phyloP scores from a whole-genome alignment of 1,140 invertebrate species.

The Meloidogyne floridensis region DNA sequence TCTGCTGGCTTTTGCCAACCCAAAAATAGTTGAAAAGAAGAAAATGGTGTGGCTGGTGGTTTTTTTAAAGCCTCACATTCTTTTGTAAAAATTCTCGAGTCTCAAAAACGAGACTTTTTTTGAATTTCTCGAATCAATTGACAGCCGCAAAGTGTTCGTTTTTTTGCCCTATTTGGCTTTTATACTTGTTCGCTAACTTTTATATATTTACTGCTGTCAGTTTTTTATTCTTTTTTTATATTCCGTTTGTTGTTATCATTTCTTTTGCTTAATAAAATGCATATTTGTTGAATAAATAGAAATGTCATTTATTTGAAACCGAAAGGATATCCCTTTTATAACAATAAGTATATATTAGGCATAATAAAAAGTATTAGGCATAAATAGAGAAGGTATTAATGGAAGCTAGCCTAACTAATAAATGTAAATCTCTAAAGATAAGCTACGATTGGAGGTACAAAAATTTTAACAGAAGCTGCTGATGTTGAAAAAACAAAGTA shows the following conservation, averaged over 20 bases:
- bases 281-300: background rate
- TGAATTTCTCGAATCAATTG: background rate
- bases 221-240: background rate
- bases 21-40: background rate
- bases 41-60: no score
- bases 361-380: no score
- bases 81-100: background rate
- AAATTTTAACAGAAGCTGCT: no score
- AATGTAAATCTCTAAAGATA: background rate
- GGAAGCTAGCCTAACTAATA: background rate
- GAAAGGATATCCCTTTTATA: no score
- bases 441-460: no score
- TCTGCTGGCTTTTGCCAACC: background rate
- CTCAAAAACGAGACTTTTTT: background rate
- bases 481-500: background rate
- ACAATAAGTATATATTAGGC: no score
- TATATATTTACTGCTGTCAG: background rate
- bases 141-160: background rate
- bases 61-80: no score
- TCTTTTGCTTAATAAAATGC: background rate
- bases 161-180: background rate
- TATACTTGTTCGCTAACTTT: background rate
- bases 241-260: background rate
- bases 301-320: no score
- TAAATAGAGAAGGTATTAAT: no score